Percentiles rank a stretch among this genome's conserved stretches.
phyloP scores from a whole-genome alignment of 1,140 invertebrate species.

The Spodoptera litura region DNA sequence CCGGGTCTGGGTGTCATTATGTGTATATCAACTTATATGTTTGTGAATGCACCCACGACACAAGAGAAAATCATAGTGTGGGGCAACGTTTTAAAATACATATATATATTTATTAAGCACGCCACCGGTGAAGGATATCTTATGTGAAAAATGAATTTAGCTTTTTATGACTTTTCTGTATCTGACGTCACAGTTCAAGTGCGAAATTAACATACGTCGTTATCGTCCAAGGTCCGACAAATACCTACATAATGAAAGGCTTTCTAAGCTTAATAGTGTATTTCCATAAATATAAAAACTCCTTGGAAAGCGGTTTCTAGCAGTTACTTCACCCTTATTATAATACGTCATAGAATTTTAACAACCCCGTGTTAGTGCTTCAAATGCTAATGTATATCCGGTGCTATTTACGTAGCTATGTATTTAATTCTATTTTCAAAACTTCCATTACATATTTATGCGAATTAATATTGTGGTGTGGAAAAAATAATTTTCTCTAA shows the following conservation, averaged over 20 bases:
- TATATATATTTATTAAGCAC: too few relatives aligned
- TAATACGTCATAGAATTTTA: conserved; percentile 27
- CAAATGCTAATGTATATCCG: conserved; percentile 21
- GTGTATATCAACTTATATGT: too few relatives aligned
- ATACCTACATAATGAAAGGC: neutral
- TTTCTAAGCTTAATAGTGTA: neutral
- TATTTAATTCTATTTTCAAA: conserved; percentile 8
- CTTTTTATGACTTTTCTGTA: too few relatives aligned
- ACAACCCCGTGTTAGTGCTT: conserved; percentile 8
- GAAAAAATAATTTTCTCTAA: too few relatives aligned
- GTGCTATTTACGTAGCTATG: neutral
- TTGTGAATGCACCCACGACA: too few relatives aligned
- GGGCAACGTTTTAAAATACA: too few relatives aligned
- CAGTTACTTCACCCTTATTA: neutral
- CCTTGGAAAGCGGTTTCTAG: neutral
- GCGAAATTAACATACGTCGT: conserved; percentile 3
- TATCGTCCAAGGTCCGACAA: neutral
- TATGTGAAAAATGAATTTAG: too few relatives aligned
- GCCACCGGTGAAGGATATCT: too few relatives aligned
- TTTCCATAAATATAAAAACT: conserved; percentile 21
- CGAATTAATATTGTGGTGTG: too few relatives aligned
- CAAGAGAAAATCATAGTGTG: too few relatives aligned
- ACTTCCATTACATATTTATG: too few relatives aligned
- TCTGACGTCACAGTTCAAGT: neutral
- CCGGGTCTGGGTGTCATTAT: too few relatives aligned